Conservation (phyloP, 2,797 vertebrate species). For the Dermochelys coriacea region DNA sequence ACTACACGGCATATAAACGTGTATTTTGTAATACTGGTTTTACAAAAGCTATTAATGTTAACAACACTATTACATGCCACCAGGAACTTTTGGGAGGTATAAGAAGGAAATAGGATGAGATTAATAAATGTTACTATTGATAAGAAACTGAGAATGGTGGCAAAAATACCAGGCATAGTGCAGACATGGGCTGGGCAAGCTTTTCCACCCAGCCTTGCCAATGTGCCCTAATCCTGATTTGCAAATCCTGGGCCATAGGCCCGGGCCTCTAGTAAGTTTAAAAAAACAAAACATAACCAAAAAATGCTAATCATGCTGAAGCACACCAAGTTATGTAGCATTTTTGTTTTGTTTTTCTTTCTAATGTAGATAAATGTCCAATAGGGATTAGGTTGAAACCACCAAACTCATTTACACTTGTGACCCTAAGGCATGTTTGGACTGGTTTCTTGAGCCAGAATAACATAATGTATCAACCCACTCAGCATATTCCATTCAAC, state of each 20-base stretch:
- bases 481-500: neutral
- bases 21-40: neutral
- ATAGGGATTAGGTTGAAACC: neutral
- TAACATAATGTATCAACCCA: neutral
- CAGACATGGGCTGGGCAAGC: neutral
- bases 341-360: neutral
- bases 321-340: rapidly evolving
- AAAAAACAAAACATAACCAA: neutral
- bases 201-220: neutral
- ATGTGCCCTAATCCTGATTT: neutral
- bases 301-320: neutral
- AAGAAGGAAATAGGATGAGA: neutral
- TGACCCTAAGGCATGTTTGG: neutral
- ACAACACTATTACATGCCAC: rapidly evolving
- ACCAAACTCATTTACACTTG: neutral
- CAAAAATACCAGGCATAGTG: neutral
- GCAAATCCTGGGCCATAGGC: rapidly evolving
- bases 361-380: neutral
- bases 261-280: neutral
- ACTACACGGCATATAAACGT: neutral
- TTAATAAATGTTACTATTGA: neutral
- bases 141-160: neutral
- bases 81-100: neutral
- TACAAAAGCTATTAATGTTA: slow-evolving; percentile 3
- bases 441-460: neutral